A percentile compares a stretch with the other conserved stretches of the same genome.
These are phyloP conservation scores for Sicus ferrugineus DNA, from an alignment of 2,888 invertebrate genomes.

Conservation along the genomic window DNA sequence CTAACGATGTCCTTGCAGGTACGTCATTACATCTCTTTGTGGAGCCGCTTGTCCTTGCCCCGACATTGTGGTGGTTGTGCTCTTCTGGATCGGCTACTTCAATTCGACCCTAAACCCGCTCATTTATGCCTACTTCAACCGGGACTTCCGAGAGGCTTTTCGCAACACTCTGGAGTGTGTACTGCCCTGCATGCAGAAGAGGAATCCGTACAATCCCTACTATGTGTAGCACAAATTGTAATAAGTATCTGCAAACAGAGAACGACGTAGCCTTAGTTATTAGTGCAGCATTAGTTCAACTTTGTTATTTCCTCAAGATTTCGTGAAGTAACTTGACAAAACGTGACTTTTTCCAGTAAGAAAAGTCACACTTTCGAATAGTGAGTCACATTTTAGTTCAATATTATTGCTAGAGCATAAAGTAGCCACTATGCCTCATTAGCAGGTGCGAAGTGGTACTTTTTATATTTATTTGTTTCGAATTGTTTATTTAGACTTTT, in stretches of 20 bases:
- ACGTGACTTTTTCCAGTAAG: too few relatives aligned
- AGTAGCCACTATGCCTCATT: too few relatives aligned
- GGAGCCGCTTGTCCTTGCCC: constrained; percentile 87
- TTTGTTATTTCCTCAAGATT: too few relatives aligned
- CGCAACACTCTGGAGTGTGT: constrained; percentile 88
- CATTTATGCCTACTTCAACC: constrained; percentile 95
- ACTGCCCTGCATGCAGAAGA: constrained; percentile 75
- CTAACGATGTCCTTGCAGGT: constrained; percentile 68
- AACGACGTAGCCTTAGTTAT: too few relatives aligned
- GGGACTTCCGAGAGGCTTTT: constrained; percentile 96
- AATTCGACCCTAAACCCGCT: constrained; percentile 94
- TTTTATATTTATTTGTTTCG: too few relatives aligned
- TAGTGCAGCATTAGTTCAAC: too few relatives aligned
- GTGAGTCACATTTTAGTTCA: too few relatives aligned
- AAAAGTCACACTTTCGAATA: too few relatives aligned
- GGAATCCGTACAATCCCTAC: constrained; percentile 64
- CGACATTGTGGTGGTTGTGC: constrained; percentile 83
- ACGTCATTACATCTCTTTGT: constrained; percentile 83
- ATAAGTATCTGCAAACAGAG: not conserved
- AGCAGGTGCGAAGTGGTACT: too few relatives aligned
- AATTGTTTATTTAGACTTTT: too few relatives aligned
- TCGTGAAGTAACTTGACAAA: too few relatives aligned
- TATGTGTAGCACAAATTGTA: constrained; percentile 58
- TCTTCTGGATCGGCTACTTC: constrained; percentile 99
- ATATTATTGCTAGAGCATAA: too few relatives aligned